These are phyloP conservation scores for Morone saxatilis DNA, from an alignment of 2,113 vertebrate species.

Conservation along the genomic window DNA sequence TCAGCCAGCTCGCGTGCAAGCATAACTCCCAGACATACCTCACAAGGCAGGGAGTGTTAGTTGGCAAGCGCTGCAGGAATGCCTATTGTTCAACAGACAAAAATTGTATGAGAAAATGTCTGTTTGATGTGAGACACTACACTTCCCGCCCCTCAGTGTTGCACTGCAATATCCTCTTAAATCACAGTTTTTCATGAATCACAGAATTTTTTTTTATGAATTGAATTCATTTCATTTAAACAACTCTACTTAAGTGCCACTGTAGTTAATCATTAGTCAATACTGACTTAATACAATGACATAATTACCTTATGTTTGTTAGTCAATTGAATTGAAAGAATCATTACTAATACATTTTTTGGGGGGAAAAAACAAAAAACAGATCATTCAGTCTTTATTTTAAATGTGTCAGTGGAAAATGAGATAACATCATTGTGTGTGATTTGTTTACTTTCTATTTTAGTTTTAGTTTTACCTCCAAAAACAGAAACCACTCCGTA, in stretches of 20 bases:
- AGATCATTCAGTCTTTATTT: slow-evolving; percentile 13
- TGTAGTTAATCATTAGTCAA: background rate
- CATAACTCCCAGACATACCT: slow-evolving; percentile 62
- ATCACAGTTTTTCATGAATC: background rate
- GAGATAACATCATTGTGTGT: background rate
- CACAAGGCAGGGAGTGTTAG: slow-evolving; percentile 61
- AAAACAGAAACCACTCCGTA: background rate
- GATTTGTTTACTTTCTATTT: background rate
- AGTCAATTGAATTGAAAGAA: background rate
- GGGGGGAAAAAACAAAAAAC: background rate
- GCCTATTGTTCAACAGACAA: slow-evolving; percentile 64
- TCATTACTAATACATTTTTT: background rate
- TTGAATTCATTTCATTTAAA: background rate
- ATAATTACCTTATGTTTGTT: background rate
- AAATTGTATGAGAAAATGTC: slow-evolving; percentile 48
- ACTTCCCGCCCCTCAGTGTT: background rate
- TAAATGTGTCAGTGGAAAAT: background rate
- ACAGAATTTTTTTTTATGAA: background rate
- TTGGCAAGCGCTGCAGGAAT: slow-evolving; percentile 68
- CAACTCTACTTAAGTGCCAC: background rate
- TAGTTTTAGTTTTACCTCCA: background rate
- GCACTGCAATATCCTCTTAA: background rate
- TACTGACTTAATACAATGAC: background rate
- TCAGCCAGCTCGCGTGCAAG: slow-evolving; percentile 59
- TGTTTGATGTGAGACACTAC: slow-evolving; percentile 29